Percentiles rank a stretch among this genome's conserved stretches.
Conservation (phyloP, 2,113 vertebrate genomes). For the Bettongia penicillata region DNA sequence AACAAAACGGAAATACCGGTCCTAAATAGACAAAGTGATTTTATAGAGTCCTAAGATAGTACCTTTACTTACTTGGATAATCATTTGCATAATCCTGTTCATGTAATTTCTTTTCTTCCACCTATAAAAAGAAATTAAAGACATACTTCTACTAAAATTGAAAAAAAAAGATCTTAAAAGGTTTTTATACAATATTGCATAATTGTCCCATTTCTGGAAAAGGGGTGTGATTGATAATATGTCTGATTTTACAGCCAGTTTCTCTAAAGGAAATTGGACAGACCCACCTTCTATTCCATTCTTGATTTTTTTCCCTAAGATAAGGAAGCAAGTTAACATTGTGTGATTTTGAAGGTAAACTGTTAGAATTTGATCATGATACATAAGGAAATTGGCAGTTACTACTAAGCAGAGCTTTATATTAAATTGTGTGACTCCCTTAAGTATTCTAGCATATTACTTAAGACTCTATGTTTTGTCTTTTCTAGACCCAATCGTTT, state of each 20-base stretch:
- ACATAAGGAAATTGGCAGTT: constrained; percentile 33
- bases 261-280: constrained; percentile 7
- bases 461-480: constrained; percentile 64
- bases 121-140: constrained; percentile 64
- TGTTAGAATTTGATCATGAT: constrained; percentile 21
- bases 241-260: constrained; percentile 8
- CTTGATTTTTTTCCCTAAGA: background rate
- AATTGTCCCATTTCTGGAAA: constrained; percentile 1
- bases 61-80: constrained; percentile 20
- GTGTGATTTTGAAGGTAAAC: constrained; percentile 35
- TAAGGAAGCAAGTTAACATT: constrained; percentile 19
- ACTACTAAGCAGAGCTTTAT: background rate
- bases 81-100: constrained; percentile 32
- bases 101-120: constrained; percentile 45
- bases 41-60: constrained; percentile 12
- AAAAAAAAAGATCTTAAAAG: background rate
- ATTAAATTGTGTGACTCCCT: constrained; percentile 5
- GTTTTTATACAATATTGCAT: constrained; percentile 7
- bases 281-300: background rate
- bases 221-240: constrained; percentile 21
- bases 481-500: constrained; percentile 87
- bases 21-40: constrained; percentile 19
- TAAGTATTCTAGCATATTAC: constrained; percentile 1
- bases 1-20: constrained; percentile 4
- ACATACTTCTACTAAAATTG: background rate